Evolutionary conservation across 1,140 invertebrate species (phyloP).

Genomic region (Sarcophaga peregrina): DNA sequence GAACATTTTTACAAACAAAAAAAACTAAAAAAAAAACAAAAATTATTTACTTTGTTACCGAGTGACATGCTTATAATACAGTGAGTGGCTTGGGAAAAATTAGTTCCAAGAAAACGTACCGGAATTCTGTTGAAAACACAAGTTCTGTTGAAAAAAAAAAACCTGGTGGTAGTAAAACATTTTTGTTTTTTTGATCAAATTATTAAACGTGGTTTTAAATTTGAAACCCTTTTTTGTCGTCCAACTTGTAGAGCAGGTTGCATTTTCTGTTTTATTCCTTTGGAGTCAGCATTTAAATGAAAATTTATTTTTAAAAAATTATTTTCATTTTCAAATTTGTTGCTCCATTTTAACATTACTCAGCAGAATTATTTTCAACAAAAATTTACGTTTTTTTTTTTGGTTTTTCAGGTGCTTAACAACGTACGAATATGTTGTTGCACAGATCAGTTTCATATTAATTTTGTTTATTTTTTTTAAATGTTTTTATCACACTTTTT

Average conservation of each 20-base stretch:
- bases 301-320: background rate
- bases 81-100: constrained; percentile 59
- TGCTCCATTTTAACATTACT: background rate
- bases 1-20: background rate
- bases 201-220: constrained; percentile 30
- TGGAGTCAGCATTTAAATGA: constrained; percentile 7
- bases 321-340: background rate
- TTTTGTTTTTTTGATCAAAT: background rate
- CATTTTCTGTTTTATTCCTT: background rate
- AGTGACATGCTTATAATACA: background rate
- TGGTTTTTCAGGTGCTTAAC: background rate
- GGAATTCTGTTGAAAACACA: constrained; percentile 57
- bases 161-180: constrained; percentile 22
- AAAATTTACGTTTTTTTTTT: background rate
- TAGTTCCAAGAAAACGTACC: constrained; percentile 64
- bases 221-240: background rate
- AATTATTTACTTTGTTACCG: too few species aligned
- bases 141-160: background rate
- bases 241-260: too few species aligned
- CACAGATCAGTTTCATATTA: background rate
- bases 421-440: background rate
- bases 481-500: background rate
- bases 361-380: constrained; percentile 1
- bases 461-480: background rate
- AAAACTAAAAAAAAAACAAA: too few species aligned